phyloP scores from a whole-genome alignment of 2,888 invertebrate genomes.

The Cyrtodaria siliqua region DNA sequence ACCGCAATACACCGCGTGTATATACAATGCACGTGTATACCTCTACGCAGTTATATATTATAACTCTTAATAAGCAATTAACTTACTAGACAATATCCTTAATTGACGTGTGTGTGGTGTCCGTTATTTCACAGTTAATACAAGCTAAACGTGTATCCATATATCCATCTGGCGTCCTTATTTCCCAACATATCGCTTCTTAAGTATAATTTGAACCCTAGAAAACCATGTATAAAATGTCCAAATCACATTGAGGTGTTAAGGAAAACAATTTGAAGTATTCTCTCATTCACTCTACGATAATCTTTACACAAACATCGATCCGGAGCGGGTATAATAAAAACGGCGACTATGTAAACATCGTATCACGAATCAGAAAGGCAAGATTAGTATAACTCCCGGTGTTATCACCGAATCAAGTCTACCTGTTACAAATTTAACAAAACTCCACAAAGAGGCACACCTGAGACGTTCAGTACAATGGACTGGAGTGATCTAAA shows the following conservation, averaged over 20 bases:
- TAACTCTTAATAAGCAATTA: too few species aligned
- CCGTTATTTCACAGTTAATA: too few species aligned
- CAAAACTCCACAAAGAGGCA: slow-evolving; percentile 14
- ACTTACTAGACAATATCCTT: too few species aligned
- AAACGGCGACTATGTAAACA: slow-evolving; percentile 44
- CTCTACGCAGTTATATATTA: too few species aligned
- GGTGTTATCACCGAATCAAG: slow-evolving; percentile 31
- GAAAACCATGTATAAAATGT: slow-evolving; percentile 12
- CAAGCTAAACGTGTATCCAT: too few species aligned
- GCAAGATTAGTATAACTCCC: slow-evolving; percentile 22
- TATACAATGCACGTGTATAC: too few species aligned
- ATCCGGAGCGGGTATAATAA: slow-evolving; percentile 32
- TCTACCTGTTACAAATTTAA: slow-evolving; percentile 55
- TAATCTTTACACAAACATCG: slow-evolving; percentile 50
- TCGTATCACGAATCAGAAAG: slow-evolving; percentile 28
- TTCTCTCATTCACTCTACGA: slow-evolving; percentile 27
- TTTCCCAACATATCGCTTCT: too few species aligned
- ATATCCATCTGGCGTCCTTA: too few species aligned
- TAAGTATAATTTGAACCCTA: too few species aligned
- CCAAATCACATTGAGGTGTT: slow-evolving; percentile 20
- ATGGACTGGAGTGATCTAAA: slow-evolving; percentile 10
- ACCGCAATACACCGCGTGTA: too few species aligned
- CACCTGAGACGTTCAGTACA: slow-evolving; percentile 12
- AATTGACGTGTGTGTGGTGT: too few species aligned
- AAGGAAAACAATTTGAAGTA: slow-evolving; percentile 47